Percentiles rank a stretch among this genome's conserved stretches.
Conservation (phyloP, 1,140 invertebrate species). For the Pygmarrhopalites habei region DNA sequence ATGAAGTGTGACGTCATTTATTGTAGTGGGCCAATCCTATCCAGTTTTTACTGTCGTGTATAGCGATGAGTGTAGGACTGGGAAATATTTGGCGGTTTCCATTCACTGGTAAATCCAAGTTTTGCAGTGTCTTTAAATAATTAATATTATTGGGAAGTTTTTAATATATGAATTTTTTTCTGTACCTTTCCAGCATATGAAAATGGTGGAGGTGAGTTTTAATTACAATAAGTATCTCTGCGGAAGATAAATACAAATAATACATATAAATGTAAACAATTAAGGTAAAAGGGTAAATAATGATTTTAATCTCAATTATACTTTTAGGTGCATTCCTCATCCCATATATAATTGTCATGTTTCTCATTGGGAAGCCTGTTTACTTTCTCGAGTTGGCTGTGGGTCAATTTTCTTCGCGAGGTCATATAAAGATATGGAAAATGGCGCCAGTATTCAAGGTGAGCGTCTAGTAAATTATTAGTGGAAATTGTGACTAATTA, state of each 20-base stretch:
- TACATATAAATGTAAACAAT: no score
- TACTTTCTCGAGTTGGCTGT: slow-evolving; percentile 45
- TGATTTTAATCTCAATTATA: not conserved
- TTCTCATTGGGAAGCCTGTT: slow-evolving; percentile 17
- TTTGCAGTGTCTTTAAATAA: slow-evolving; percentile 49
- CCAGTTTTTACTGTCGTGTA: slow-evolving; percentile 47
- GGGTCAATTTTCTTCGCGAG: slow-evolving; percentile 48
- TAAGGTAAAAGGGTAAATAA: not conserved
- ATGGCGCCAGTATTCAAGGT: not conserved
- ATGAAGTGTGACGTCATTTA: no score
- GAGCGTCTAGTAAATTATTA: slow-evolving; percentile 6
- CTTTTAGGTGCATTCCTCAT: slow-evolving; percentile 16
- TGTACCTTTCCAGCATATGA: no score
- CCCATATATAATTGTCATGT: slow-evolving; percentile 22
- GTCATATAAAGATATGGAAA: slow-evolving; percentile 42
- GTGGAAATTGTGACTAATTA: slow-evolving; percentile 49
- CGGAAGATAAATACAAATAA: no score
- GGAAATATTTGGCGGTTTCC: slow-evolving; percentile 52
- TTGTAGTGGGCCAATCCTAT: slow-evolving; percentile 41
- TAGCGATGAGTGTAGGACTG: slow-evolving; percentile 49
- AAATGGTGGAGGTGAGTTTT: no score
- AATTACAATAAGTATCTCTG: no score
- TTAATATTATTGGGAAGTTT: not conserved
- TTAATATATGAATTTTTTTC: no score
- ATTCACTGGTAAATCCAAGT: slow-evolving; percentile 46